Base-by-base conservation (phyloP, 2,797 vertebrate genomes). In the Tauraco hartlaubi region DNA sequence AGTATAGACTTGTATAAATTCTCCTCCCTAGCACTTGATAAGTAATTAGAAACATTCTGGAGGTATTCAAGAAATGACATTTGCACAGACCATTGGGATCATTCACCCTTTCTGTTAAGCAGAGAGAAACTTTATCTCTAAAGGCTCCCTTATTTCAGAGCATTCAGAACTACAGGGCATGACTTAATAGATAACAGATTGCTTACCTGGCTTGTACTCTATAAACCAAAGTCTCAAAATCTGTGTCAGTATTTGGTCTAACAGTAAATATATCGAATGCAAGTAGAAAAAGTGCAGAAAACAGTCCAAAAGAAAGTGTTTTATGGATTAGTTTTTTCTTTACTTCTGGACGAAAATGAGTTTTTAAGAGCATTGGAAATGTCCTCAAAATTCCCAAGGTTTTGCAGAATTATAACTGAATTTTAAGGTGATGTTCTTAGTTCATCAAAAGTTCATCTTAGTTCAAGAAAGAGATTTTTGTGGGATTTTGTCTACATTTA, bases 61-160 rank as follows among this genome's bases (percentile, higher is more conserved):
- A 79, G 51, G 9, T 26, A 9, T 52, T 67, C 63, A 56, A 67
- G 59, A 31, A 85, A 51, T 76, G 78, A 49, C 63, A 87, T 85
- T 93, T 86, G n/a, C 73, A 88, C 80, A 86, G 74, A 83, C 21
- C 39, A 5, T 5, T 44, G 66, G 54, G 43, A 88, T 86, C 51
- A 14, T 28, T 39, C 19, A 48, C 29, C 43, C 22, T 56, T 67
- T 61, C 66, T 89, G n/a, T 62, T 83, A 21, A 64, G 61, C 58
- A 84, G 23, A 6, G 8, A 59, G 62, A 72, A 90, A 33, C 17
- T 67, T 77, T 41, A 23, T 46, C 78, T 85, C 44, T 26, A 21
- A 83, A 81, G 75, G 12, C 17, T 76, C 44, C 12, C 41, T 74
- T 77, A 52, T 74, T 88, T 85, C 54, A 72, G 79, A 78, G 26